Conservation (phyloP, 1,140 invertebrate species). For the Microplitis demolitor region DNA sequence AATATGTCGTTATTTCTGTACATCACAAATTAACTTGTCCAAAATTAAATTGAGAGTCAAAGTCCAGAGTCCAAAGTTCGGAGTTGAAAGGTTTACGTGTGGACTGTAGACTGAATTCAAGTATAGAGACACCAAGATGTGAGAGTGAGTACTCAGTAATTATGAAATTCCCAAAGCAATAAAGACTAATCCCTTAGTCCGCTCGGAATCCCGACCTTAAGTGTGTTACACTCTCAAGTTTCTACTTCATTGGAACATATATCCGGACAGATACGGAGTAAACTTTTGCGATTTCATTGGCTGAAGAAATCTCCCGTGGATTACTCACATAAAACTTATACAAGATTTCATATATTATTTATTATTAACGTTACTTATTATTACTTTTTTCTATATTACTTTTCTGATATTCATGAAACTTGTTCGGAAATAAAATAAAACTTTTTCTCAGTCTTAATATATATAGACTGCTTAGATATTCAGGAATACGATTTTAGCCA, state of each 20-base stretch:
- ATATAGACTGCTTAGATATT: too few relatives aligned
- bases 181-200: background rate
- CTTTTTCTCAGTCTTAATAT: too few relatives aligned
- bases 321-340: background rate
- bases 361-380: background rate
- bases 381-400: background rate
- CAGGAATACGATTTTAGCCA: too few relatives aligned
- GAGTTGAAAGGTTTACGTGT: too few relatives aligned
- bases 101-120: too few relatives aligned
- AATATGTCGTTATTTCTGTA: too few relatives aligned
- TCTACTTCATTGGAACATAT: background rate
- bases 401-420: background rate
- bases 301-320: background rate
- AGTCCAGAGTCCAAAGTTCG: too few relatives aligned
- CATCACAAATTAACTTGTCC: too few relatives aligned
- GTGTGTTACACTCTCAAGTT: background rate
- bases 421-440: too few relatives aligned
- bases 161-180: constrained; percentile 2
- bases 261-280: background rate
- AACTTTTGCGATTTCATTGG: constrained; percentile 5
- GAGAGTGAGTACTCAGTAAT: background rate
- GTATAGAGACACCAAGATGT: background rate
- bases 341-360: too few relatives aligned
- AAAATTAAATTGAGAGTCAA: too few relatives aligned
- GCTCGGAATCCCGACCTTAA: background rate